A percentile compares a stretch with the other conserved stretches of the same genome.
Conservation (phyloP, 2,113 vertebrate species). For the Xiphorhynchus elegans region DNA sequence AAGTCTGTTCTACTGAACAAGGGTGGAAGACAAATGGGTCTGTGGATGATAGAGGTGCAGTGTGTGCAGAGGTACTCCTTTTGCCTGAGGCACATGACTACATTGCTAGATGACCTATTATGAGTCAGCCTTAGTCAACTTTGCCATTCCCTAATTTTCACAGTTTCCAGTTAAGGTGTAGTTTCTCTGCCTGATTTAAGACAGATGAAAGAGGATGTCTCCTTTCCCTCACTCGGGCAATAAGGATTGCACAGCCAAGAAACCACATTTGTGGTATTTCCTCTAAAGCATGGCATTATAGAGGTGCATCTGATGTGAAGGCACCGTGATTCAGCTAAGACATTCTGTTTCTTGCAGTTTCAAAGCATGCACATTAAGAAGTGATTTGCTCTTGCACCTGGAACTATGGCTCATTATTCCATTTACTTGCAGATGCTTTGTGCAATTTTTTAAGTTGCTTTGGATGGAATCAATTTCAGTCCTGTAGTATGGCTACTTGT, state of each 20-base stretch:
- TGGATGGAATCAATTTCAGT: neutral
- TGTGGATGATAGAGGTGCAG: neutral
- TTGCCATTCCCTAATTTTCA: constrained; percentile 30
- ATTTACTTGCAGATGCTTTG: neutral
- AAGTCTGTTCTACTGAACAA: neutral
- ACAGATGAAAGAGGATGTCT: constrained; percentile 48
- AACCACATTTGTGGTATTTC: neutral
- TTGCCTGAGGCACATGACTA: constrained; percentile 18
- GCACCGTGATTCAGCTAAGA: fast-evolving
- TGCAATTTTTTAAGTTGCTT: neutral
- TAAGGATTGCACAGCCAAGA: neutral
- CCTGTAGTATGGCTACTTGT: neutral
- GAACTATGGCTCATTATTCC: neutral
- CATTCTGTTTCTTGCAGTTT: neutral
- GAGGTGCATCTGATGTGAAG: neutral
- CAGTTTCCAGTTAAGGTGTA: constrained; percentile 61
- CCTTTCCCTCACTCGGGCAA: neutral
- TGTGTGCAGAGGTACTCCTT: neutral
- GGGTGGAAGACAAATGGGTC: neutral
- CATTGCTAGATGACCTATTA: neutral
- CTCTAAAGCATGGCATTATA: neutral
- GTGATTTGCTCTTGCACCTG: neutral
- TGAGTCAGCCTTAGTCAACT: constrained; percentile 37
- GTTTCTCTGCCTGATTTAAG: constrained; percentile 25
- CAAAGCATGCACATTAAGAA: neutral